phyloP scores from a whole-genome alignment of 2,797 vertebrate species.

The Coendou prehensilis region DNA sequence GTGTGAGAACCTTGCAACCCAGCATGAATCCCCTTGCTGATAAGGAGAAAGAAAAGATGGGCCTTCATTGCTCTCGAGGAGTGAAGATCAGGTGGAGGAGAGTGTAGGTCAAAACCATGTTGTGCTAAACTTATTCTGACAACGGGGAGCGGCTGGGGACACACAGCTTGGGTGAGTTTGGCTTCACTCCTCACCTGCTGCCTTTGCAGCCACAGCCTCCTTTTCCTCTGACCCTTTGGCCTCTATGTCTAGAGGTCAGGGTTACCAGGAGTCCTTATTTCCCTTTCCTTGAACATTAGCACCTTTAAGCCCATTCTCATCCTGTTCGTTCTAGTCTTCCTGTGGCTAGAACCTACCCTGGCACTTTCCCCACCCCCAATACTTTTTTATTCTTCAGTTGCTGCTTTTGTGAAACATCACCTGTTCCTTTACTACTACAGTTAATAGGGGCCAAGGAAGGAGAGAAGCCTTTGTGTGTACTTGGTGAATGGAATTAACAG shows the following conservation, averaged over 20 bases:
- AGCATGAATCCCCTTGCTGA: background rate
- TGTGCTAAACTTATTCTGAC: background rate
- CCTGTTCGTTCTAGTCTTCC: background rate
- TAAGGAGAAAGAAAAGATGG: background rate
- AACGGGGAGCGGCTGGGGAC: background rate
- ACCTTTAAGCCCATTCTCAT: background rate
- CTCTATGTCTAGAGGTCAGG: background rate
- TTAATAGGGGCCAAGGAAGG: conserved; percentile 16
- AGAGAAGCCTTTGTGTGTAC: background rate
- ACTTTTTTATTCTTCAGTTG: background rate
- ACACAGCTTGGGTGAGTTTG: background rate
- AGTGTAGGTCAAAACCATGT: background rate
- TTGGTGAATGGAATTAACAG: background rate
- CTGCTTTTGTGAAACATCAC: background rate
- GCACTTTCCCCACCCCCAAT: background rate
- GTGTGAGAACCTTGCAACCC: conserved; percentile 27
- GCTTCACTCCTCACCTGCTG: background rate
- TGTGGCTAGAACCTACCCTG: background rate
- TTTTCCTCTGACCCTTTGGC: background rate
- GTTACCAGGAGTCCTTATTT: background rate
- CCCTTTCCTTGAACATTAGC: background rate
- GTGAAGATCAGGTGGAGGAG: background rate
- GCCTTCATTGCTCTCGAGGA: background rate
- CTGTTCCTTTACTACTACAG: background rate
- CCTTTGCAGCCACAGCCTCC: background rate